phyloP scores from a whole-genome alignment of 2,113 vertebrate genomes.

The Elgaria multicarinata region DNA sequence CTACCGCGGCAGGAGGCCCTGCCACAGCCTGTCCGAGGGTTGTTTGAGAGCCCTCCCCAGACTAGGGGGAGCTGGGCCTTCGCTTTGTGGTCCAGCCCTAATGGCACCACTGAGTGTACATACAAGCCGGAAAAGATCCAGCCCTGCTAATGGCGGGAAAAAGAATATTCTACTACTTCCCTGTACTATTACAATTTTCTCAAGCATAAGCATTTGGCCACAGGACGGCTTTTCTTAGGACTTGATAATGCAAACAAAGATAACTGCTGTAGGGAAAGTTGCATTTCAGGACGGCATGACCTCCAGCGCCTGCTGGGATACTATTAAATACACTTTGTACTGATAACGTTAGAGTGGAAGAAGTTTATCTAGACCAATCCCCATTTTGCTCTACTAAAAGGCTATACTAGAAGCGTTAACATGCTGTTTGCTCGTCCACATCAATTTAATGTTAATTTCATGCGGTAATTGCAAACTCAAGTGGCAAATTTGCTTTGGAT shows the following conservation, averaged over 20 bases:
- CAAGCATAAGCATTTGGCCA: too few species aligned
- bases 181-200: background rate
- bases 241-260: background rate
- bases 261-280: background rate
- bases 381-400: background rate
- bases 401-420: background rate
- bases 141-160: background rate
- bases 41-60: too few species aligned
- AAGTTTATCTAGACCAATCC: conserved; percentile 1
- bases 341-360: background rate
- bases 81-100: too few species aligned
- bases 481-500: background rate
- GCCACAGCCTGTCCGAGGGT: too few species aligned
- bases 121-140: background rate
- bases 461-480: background rate
- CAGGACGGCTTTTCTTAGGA: too few species aligned
- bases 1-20: too few species aligned
- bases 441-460: background rate
- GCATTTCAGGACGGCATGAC: conserved; percentile 16
- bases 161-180: background rate
- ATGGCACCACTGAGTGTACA: too few species aligned
- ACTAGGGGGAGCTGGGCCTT: too few species aligned
- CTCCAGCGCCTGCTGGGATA: background rate
- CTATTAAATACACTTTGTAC: conserved; percentile 12
- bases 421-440: background rate